Evolutionary conservation across 2,113 vertebrate species (phyloP), one percentile per base, ranked within the genome.

Genomic region (Phyllostomus discolor): DNA sequence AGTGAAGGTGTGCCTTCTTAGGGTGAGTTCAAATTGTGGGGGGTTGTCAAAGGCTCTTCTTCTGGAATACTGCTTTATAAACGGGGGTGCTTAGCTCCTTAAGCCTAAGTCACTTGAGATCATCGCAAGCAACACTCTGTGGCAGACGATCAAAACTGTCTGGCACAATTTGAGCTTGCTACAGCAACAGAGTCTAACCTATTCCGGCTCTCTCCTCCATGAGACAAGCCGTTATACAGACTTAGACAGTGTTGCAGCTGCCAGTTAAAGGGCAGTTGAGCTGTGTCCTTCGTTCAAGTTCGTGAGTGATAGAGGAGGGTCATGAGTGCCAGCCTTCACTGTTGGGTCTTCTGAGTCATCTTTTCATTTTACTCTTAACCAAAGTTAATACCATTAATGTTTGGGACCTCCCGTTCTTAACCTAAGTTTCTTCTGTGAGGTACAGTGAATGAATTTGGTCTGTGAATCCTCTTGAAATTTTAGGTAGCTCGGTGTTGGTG

Each of bases 101-200:
- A 66, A n/a, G 10, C 12, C n/a, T 50, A 4, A 57, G 43, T 78
- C 72, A 4, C 43, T n/a, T 70, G 73, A 54, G 26, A 89, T 10
- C 8, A 4, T 52, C 97, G 98, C 99, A 99, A 98, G 99, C 98
- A 98, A 98, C 99, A 99, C 99, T 99, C 98, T 99, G 98, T 98
- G 97, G 97, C 98, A 98, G 98, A 98, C 97, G 97, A 96, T 64
- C 28, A 4, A 70, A 94, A 50, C 96, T 96, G 94, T 98, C 98
- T 99, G 98, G 94, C 98, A 97, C 99, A 99, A 99, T 99, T 99
- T 98, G 96, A 95, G 98, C 98, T 99, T 99, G 99, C 99, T 97
- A 99, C 38, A 99, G 46, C 88, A 99, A 98, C 48, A 52, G 97
- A 98, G 98, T 98, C 98, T 98, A 96, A 98, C 97, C 98, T 99